Conservation (phyloP, 2,888 invertebrate species). For the Fissipunctia ypsillon region DNA sequence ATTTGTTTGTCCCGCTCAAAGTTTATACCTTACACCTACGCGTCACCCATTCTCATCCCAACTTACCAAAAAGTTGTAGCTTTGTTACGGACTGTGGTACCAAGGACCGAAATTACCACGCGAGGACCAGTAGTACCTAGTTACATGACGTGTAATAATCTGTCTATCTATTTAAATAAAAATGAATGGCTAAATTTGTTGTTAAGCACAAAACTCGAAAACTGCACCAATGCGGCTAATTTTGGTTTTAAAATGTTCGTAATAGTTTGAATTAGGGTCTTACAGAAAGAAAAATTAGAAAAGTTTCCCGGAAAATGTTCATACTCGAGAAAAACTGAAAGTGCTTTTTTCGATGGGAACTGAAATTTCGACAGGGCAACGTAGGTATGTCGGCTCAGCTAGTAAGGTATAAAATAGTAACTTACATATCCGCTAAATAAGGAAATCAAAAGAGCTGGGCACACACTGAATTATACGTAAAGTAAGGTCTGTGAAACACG, state of each 20-base stretch:
- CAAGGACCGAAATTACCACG: constrained; percentile 69
- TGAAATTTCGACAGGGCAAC: too few species aligned
- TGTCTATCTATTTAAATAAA: too few species aligned
- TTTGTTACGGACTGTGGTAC: constrained; percentile 64
- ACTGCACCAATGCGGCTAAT: too few species aligned
- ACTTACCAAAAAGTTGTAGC: constrained; percentile 70
- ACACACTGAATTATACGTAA: constrained; percentile 48
- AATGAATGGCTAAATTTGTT: too few species aligned
- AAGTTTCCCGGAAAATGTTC: too few species aligned
- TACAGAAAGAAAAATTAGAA: too few species aligned
- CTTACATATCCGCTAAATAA: constrained; percentile 50
- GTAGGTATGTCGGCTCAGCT: too few species aligned
- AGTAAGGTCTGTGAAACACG: constrained; percentile 54
- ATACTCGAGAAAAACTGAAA: too few species aligned
- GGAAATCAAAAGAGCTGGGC: constrained; percentile 56
- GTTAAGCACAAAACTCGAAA: too few species aligned
- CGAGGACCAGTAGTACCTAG: constrained; percentile 30
- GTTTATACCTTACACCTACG: constrained; percentile 63
- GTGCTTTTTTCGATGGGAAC: too few species aligned
- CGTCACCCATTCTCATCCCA: constrained; percentile 62
- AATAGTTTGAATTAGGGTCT: too few species aligned
- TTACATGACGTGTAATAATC: constrained; percentile 36
- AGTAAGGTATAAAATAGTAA: constrained; percentile 31
- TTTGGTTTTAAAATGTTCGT: too few species aligned
- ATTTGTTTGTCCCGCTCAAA: constrained; percentile 51